A percentile compares a stretch with the other conserved stretches of the same genome.
phyloP scores from a whole-genome alignment of 2,797 vertebrate genomes.

The Odontamblyopus lacepedii region DNA sequence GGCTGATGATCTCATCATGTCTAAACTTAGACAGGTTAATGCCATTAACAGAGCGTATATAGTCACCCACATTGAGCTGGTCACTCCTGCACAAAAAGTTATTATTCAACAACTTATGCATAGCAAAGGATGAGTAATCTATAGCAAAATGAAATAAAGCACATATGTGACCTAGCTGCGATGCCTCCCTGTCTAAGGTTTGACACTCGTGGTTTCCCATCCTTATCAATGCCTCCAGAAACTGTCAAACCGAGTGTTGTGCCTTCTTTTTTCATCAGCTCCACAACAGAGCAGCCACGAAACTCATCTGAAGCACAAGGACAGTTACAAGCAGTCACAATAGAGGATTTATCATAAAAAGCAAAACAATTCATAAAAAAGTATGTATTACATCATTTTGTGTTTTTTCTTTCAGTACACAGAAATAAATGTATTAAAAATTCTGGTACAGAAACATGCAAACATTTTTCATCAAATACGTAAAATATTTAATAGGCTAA shows the following conservation, averaged over 20 bases:
- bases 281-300: slow-evolving; percentile 93
- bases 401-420: neutral
- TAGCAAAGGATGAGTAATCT: neutral
- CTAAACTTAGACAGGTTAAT: slow-evolving; percentile 97
- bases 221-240: slow-evolving; percentile 95
- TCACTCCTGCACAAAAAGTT: slow-evolving; percentile 82
- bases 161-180: slow-evolving; percentile 86
- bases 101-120: neutral
- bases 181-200: slow-evolving; percentile 98
- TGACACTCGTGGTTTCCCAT: slow-evolving; percentile 94
- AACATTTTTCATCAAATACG: slow-evolving; percentile 39
- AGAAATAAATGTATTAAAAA: slow-evolving; percentile 43
- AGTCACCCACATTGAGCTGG: slow-evolving; percentile 95
- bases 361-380: neutral
- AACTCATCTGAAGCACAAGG: slow-evolving; percentile 87
- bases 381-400: neutral
- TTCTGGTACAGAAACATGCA: neutral
- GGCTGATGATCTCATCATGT: slow-evolving; percentile 96
- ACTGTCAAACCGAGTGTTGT: slow-evolving; percentile 96
- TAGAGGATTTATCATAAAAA: slow-evolving; percentile 6
- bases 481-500: slow-evolving; percentile 53
- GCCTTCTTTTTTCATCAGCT: slow-evolving; percentile 98
- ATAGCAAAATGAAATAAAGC: neutral
- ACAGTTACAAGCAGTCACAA: slow-evolving; percentile 40
- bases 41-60: slow-evolving; percentile 95